Evolutionary conservation across 2,888 invertebrate genomes (phyloP).

Genomic region (Aricia artaxerxes): DNA sequence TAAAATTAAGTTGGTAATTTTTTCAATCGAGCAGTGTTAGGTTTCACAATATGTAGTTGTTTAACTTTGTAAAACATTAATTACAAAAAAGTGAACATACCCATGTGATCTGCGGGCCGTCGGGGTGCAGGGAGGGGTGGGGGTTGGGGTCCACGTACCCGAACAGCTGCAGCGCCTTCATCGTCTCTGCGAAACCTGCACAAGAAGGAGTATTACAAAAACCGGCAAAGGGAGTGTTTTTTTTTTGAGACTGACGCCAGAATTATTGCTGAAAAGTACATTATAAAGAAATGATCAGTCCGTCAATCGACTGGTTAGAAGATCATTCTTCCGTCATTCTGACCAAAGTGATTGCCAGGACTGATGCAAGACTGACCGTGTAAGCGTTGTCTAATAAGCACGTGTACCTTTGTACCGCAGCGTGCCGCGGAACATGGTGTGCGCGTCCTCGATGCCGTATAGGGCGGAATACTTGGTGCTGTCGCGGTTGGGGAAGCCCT

Average conservation of each 20-base stretch:
- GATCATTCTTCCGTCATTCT: no score
- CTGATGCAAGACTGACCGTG: no score
- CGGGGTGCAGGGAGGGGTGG: conserved; percentile 94
- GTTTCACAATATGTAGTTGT: no score
- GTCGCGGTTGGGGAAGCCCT: conserved; percentile 98
- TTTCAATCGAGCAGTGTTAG: not conserved
- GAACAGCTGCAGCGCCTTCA: conserved; percentile 91
- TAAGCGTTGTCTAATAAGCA: not conserved
- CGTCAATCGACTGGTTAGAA: no score
- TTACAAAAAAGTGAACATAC: conserved; percentile 63
- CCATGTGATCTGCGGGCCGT: conserved; percentile 98
- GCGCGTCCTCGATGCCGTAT: conserved; percentile 93
- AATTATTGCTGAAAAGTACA: no score
- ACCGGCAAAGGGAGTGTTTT: no score
- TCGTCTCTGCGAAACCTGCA: conserved; percentile 91
- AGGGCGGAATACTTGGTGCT: conserved; percentile 92
- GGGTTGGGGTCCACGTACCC: conserved; percentile 93
- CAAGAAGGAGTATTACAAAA: not conserved
- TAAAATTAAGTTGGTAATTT: not conserved
- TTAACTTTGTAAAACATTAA: not conserved
- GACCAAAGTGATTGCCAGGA: no score
- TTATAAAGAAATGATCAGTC: no score
- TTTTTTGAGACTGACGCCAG: no score
- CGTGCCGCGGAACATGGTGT: conserved; percentile 95
- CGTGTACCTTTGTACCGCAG: conserved; percentile 88